Conservation (phyloP, 2,113 vertebrate genomes). For the Megalops atlanticus region DNA sequence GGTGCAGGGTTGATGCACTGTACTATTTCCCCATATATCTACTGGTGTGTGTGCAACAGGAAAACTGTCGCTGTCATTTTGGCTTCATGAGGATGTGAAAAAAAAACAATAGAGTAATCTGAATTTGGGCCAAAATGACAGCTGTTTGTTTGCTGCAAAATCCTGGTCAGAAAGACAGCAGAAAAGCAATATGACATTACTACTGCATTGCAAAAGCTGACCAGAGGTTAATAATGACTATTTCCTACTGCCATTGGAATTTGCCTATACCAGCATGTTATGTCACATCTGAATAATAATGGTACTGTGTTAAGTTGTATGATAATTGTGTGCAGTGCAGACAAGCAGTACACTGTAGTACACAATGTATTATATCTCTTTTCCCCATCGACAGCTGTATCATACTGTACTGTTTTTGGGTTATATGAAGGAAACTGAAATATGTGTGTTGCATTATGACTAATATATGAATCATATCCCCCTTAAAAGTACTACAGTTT, state of each 20-base stretch:
- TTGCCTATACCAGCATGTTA: not conserved
- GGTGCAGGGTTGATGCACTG: slow-evolving; percentile 50
- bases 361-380: not conserved
- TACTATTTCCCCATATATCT: slow-evolving; percentile 35
- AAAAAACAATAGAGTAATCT: slow-evolving; percentile 13
- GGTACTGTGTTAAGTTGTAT: not conserved
- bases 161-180: too few species aligned
- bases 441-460: not conserved
- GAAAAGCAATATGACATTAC: too few species aligned
- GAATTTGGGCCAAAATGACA: slow-evolving; percentile 39
- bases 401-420: slow-evolving; percentile 1
- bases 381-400: not conserved
- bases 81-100: slow-evolving; percentile 23
- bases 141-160: not conserved
- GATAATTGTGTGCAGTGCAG: not conserved
- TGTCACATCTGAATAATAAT: not conserved
- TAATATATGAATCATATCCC: slow-evolving; percentile 36
- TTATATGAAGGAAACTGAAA: slow-evolving; percentile 5
- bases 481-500: slow-evolving; percentile 46
- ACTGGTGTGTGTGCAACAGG: slow-evolving; percentile 6
- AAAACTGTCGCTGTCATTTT: slow-evolving; percentile 32
- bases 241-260: not conserved
- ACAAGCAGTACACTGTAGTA: not conserved
- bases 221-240: not conserved
- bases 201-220: not conserved